Base-by-base conservation (phyloP, 2,888 invertebrate genomes). In the Acronicta psi region DNA sequence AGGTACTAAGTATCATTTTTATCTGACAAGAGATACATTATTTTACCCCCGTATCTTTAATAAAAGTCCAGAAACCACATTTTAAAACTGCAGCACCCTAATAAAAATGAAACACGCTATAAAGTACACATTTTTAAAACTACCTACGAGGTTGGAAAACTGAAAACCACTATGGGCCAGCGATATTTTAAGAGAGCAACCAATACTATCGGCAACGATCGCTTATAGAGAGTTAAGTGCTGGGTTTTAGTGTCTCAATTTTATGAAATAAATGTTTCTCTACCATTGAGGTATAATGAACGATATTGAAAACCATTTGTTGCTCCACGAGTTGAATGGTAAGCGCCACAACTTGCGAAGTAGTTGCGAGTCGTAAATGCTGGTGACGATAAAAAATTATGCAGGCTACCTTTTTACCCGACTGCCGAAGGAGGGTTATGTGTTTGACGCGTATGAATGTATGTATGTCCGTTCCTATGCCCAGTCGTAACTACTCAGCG, bases 161-260 rank as follows among this genome's bases (percentile, higher is more conserved):
- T 62, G 67, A 59, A 63, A 59, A 73, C 62, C 56, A 59, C 71
- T 70, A 62, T 71, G 57, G 63, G 59, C 59, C 53, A 62, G 71
- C 75, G 73, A 83, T 86, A 85, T 86, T 83, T 88, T 82, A 81
- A 82, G 79, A 75, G 74, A 82, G 80, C 81, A 80, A 70, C 81
- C 84, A 83, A 86, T 85, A 84, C 78, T 78, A 85, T 83, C 83
- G 69, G 64, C 74, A 63, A 45, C 66, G 77, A 71, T 80, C 58
- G 55, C 84, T 87, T 87, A 86, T 85, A 82, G 84, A 84, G 84
- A 84, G 78, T 81, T 79, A 76, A 78, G 78, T 77, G 79, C 76
- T 76, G 42, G 71, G 73, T 71, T 75, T 69, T 75, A 77, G 77
- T 73, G 71, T 79, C 77, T 80, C 77, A 73, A 81, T 83, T 84